These are phyloP conservation scores for Druceiella hillmani DNA, from an alignment of 2,888 invertebrate genomes.

Conservation along the genomic window DNA sequence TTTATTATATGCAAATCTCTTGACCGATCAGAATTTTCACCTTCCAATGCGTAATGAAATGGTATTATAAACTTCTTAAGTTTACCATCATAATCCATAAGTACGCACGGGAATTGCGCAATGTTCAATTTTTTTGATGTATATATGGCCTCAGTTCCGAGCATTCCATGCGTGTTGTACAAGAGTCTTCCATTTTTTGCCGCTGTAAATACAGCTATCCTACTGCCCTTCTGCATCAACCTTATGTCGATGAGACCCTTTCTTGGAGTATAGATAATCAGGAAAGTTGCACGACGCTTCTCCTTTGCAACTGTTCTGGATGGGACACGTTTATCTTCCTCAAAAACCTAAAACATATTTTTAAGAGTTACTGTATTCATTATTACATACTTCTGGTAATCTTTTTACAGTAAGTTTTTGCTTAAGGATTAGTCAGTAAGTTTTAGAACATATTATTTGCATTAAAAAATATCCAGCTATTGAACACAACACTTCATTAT, in stretches of 20 bases:
- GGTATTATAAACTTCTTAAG: constrained; percentile 82
- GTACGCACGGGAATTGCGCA: constrained; percentile 65
- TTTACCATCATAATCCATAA: constrained; percentile 78
- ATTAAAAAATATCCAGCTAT: no score
- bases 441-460: no score
- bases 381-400: no score
- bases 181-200: constrained; percentile 77
- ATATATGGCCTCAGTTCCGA: constrained; percentile 60
- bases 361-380: no score
- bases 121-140: constrained; percentile 53
- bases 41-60: constrained; percentile 86
- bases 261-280: constrained; percentile 90
- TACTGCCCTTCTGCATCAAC: constrained; percentile 82
- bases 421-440: no score
- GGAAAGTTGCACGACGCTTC: constrained; percentile 66
- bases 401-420: no score
- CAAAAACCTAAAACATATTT: constrained; percentile 43
- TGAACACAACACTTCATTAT: no score
- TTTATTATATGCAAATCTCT: constrained; percentile 83
- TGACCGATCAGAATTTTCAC: constrained; percentile 79
- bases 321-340: constrained; percentile 38
- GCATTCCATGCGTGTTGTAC: constrained; percentile 74
- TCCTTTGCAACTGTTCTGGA: constrained; percentile 41
- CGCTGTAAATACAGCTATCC: constrained; percentile 87
- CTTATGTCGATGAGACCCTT: constrained; percentile 92